Percentiles rank a stretch among this genome's conserved stretches.
phyloP scores from a whole-genome alignment of 2,888 invertebrate species.

The Polydrusus tereticollis region DNA sequence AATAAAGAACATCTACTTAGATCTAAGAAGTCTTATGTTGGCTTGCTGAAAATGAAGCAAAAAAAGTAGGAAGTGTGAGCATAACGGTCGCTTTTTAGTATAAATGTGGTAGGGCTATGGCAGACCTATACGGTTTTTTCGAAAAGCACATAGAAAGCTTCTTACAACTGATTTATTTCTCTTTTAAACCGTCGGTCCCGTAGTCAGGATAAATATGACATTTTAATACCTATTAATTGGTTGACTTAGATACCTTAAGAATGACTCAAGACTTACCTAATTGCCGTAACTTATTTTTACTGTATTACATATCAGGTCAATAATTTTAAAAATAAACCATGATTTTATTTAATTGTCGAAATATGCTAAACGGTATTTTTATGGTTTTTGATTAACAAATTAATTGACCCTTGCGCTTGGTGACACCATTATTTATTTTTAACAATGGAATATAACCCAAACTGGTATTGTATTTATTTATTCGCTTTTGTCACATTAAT shows the following conservation, averaged over 20 bases:
- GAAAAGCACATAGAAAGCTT: not conserved
- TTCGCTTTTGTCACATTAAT: no score
- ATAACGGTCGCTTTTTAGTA: no score
- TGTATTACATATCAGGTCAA: not conserved
- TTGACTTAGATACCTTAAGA: not conserved
- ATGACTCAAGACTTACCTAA: not conserved
- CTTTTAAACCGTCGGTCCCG: not conserved
- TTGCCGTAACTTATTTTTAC: not conserved
- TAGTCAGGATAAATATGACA: not conserved
- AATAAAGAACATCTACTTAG: no score
- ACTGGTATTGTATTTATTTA: no score
- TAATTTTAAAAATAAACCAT: constrained; percentile 28
- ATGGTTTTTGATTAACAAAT: constrained; percentile 26
- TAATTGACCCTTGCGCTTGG: constrained; percentile 23
- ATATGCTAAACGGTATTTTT: constrained; percentile 17
- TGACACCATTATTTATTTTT: constrained; percentile 29
- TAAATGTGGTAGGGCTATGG: no score
- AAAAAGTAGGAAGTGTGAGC: no score
- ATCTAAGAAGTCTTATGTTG: no score
- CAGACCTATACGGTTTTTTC: no score
- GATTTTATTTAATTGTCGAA: constrained; percentile 13
- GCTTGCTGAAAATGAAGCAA: no score
- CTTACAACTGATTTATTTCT: not conserved
- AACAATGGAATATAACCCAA: not conserved
- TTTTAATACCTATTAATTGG: not conserved